phyloP scores from a whole-genome alignment of 2,797 vertebrate genomes.

The Coranthus polyacanthus region DNA sequence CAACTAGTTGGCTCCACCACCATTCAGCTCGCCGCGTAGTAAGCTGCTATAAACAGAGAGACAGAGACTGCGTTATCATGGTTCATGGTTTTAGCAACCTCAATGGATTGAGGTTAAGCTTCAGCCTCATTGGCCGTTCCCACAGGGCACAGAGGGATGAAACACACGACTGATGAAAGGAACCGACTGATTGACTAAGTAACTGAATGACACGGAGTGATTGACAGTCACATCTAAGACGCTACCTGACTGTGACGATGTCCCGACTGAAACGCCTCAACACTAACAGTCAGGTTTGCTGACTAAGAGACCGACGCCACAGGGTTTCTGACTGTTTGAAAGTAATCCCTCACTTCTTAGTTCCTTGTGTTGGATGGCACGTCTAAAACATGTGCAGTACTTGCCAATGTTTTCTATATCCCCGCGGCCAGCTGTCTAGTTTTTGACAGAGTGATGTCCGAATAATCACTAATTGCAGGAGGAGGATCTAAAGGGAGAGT shows the following conservation, averaged over 20 bases:
- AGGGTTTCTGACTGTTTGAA: slow-evolving; percentile 3
- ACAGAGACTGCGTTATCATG: slow-evolving; percentile 27
- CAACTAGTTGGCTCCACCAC: slow-evolving; percentile 21
- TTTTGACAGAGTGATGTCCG: slow-evolving; percentile 35
- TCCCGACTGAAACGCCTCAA: slow-evolving; percentile 11
- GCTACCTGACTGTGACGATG: neutral
- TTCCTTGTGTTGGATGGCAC: slow-evolving; percentile 14
- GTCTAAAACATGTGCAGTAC: slow-evolving; percentile 32
- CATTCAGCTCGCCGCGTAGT: neutral
- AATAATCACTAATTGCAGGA: slow-evolving; percentile 42
- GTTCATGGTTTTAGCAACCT: slow-evolving; percentile 28
- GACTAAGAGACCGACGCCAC: slow-evolving; percentile 11
- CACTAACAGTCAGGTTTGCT: slow-evolving; percentile 29
- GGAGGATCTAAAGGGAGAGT: slow-evolving; percentile 35
- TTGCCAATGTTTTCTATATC: slow-evolving; percentile 19
- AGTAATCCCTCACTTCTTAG: slow-evolving; percentile 20
- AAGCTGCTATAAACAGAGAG: slow-evolving; percentile 16
- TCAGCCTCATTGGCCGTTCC: slow-evolving; percentile 17
- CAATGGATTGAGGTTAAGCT: slow-evolving; percentile 53
- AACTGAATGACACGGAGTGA: slow-evolving; percentile 11
- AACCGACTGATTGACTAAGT: slow-evolving; percentile 15
- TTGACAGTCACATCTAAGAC: neutral
- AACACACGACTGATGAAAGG: slow-evolving; percentile 20
- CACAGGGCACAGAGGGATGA: slow-evolving; percentile 14
- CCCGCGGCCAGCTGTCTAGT: slow-evolving; percentile 35